Base-by-base conservation (phyloP, 2,113 vertebrate genomes). In the Sigmodon hispidus region DNA sequence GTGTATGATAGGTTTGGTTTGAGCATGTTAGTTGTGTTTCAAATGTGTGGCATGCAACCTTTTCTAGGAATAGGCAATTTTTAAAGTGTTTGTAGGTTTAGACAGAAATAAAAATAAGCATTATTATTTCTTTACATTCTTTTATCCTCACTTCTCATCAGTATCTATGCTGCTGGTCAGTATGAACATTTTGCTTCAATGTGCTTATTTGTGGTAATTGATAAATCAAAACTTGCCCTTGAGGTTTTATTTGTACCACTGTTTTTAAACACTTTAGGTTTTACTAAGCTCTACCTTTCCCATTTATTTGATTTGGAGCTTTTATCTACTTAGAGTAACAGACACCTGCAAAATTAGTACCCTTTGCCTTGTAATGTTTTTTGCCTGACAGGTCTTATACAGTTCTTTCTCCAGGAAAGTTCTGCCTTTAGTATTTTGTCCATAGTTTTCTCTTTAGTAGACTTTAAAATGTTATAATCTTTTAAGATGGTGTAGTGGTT, bases 141-240 rank as follows among this genome's bases (percentile, higher is more conserved):
- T 3, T 17, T 13, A 55, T 31, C 0, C 77, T 8, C 24, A 21
- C 0, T 9, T 22, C 13, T 36, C 4, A 48, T 8, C 19, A 2
- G 17, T 45, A 15, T 57, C n/a, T 3, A 45, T 31, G 0, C 34
- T 69, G 0, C 17, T 69, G 65, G 65, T 4, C 40, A 52, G 1
- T 76, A 26, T 57, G 67, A 63, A 29, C 24, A 50, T 69, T 3
- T 89, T 89, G 1, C 2, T 19, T 79, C 45, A 11, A 11, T 36
- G 36, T 75, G 3, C 63, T 15, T 4, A 40, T 7, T 84, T 73
- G 3, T 34, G 61, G 26, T 4, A 52, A 59, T 22, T 40, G 73
- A 57, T 29, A 88, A 22, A 21, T 52, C 43, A 50, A 50, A 10
- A 69, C n/a, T 16, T n/a, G 3, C 19, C 34, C 17, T 1, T 21